These are phyloP conservation scores for Perizoma affinitatum DNA, from an alignment of 2,888 invertebrate species.

Conservation along the genomic window DNA sequence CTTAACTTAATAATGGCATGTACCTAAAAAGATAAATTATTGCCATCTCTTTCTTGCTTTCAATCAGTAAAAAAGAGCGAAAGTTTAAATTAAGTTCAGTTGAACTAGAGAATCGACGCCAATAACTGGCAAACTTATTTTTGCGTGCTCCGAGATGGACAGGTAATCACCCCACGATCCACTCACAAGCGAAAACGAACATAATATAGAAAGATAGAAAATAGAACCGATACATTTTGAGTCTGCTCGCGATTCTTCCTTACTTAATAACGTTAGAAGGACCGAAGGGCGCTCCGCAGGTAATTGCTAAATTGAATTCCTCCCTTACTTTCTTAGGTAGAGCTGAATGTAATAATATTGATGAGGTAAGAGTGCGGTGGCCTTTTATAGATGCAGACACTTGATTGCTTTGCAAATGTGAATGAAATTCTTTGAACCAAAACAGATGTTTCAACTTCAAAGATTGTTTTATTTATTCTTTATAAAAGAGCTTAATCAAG, in stretches of 20 bases:
- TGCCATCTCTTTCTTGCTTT: too few relatives aligned
- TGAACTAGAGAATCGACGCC: too few relatives aligned
- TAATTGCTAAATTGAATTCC: conserved; percentile 73
- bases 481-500: too few relatives aligned
- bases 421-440: background rate
- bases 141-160: too few relatives aligned
- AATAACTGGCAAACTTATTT: too few relatives aligned
- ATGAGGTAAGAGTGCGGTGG: conserved; percentile 50
- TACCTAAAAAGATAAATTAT: too few relatives aligned
- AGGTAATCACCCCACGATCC: background rate
- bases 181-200: conserved; percentile 11
- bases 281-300: conserved; percentile 47
- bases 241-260: conserved; percentile 58
- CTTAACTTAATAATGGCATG: too few relatives aligned
- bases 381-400: conserved; percentile 21
- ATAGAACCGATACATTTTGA: conserved; percentile 46
- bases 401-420: conserved; percentile 1
- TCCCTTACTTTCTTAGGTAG: conserved; percentile 55
- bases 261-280: conserved; percentile 55
- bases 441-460: too few relatives aligned
- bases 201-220: conserved; percentile 26
- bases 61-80: too few relatives aligned
- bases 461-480: too few relatives aligned
- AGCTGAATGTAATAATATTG: conserved; percentile 63
- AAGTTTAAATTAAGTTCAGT: too few relatives aligned